Base-by-base conservation (phyloP, 2,888 invertebrate species). In the Hydraecia micacea region DNA sequence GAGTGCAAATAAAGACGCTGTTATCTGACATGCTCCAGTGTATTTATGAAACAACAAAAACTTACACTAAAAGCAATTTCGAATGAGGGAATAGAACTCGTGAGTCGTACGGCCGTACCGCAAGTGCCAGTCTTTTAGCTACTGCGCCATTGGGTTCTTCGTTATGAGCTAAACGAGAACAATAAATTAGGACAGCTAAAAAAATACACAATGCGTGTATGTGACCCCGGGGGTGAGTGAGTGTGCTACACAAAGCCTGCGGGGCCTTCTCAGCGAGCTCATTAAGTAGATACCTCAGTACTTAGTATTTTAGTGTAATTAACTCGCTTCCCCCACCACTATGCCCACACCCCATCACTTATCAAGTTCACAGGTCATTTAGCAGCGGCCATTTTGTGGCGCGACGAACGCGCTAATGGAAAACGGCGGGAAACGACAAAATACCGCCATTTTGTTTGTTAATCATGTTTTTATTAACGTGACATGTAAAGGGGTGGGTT, bases 351-450 rank as follows among this genome's bases (percentile, higher is more conserved):
- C 70, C 79, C 72, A 32, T 73, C 79, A 79, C 89, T 94, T 94
- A 94, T 94, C 94, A 90, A 82, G 90, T 93, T 93, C 93, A 94
- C 91, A 90, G 89, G 85, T 89, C 91, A 92, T 92, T 91, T 89
- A 86, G 42, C 83, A 65, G 87, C 86, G 70, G 77, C 86, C 88
- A 87, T 89, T 89, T 86, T 87, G 89, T 62, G 87, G 88, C 83
- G 88, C 90, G 84, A 81, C 84, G 85, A 81, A 90, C 90, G 89
- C 86, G 84, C 88, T 89, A 88, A 91, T 90, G 90, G 90, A 90
- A 90, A 91, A 89, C 87, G 90, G 91, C 91, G 91, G 90, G 89
- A 90, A 89, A 86, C 83, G 87, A 88, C 88, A 87, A 89, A 87
- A 87, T 85, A 86, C 88, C 90, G 87, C 85, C 84, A 85, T 89